A percentile compares a stretch with the other conserved stretches of the same genome.
Evolutionary conservation across 2,797 vertebrate genomes (phyloP).

Genomic region (Monodelphis domestica): DNA sequence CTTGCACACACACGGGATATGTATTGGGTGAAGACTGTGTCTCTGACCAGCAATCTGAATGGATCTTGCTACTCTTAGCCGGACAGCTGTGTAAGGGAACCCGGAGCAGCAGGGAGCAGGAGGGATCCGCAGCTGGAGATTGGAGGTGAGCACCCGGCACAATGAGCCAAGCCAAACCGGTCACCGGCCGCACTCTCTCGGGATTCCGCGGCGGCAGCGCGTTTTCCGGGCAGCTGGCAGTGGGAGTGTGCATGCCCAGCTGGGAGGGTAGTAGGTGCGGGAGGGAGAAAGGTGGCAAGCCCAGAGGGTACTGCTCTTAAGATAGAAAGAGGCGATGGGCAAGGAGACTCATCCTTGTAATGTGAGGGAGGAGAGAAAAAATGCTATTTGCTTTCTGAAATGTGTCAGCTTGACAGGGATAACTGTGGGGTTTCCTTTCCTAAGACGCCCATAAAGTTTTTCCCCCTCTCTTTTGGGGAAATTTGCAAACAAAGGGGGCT

Average conservation of each 20-base stretch:
- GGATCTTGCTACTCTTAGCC: slow-evolving; percentile 59
- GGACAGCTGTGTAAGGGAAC: slow-evolving; percentile 51
- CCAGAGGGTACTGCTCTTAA: neutral
- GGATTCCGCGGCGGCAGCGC: neutral
- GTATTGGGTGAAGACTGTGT: slow-evolving; percentile 67
- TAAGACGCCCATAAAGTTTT: slow-evolving; percentile 75
- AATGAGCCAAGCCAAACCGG: neutral
- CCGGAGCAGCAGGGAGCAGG: slow-evolving; percentile 36
- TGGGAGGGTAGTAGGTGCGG: neutral
- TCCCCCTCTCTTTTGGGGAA: slow-evolving; percentile 66
- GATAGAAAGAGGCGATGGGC: slow-evolving; percentile 25
- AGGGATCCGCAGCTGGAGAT: slow-evolving; percentile 54
- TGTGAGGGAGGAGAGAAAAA: neutral
- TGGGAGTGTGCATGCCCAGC: neutral
- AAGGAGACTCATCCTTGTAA: neutral
- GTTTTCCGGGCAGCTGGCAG: neutral
- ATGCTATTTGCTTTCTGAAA: neutral
- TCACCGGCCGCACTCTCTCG: neutral
- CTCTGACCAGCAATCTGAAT: slow-evolving; percentile 68
- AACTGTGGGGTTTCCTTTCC: slow-evolving; percentile 10
- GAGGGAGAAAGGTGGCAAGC: neutral
- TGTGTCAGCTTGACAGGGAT: slow-evolving; percentile 54
- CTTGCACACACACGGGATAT: slow-evolving; percentile 69
- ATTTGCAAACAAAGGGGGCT: slow-evolving; percentile 79
- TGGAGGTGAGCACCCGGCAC: slow-evolving; percentile 44